Percentiles rank a stretch among this genome's conserved stretches.
phyloP scores from a whole-genome alignment of 2,797 vertebrate species.

The Ceyx erithaca region DNA sequence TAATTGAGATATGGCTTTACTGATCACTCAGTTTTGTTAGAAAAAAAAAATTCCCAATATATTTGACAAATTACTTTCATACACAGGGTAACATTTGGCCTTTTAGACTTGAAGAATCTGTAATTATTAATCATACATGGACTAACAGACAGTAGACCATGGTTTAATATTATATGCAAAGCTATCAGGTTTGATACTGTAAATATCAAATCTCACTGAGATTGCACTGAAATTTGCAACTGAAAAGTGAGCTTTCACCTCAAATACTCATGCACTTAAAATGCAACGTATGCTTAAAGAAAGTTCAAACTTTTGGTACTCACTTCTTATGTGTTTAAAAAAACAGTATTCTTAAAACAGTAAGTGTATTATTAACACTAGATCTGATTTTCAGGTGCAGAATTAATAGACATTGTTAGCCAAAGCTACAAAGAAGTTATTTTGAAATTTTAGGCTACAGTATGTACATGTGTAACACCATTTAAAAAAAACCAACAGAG shows the following conservation, averaged over 20 bases:
- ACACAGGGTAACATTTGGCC: neutral
- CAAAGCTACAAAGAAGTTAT: neutral
- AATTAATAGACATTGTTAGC: neutral
- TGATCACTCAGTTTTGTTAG: neutral
- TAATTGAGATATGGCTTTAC: neutral
- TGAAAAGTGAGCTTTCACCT: neutral
- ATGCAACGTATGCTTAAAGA: neutral
- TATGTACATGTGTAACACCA: rapidly evolving
- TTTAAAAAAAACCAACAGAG: neutral
- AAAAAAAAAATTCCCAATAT: neutral
- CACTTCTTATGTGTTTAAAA: neutral
- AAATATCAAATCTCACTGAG: neutral
- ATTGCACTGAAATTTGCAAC: neutral
- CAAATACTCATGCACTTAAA: neutral
- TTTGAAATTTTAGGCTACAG: neutral
- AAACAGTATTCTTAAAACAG: neutral
- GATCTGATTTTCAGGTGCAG: neutral
- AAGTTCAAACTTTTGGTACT: neutral
- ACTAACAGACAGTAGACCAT: neutral
- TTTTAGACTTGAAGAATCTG: neutral
- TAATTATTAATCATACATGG: neutral
- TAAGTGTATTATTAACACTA: neutral
- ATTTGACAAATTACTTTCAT: neutral
- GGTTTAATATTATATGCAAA: conserved; percentile 14
- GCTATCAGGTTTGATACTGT: neutral